Evolutionary conservation across 2,113 vertebrate species (phyloP).

Genomic region (Carlito syrichta): DNA sequence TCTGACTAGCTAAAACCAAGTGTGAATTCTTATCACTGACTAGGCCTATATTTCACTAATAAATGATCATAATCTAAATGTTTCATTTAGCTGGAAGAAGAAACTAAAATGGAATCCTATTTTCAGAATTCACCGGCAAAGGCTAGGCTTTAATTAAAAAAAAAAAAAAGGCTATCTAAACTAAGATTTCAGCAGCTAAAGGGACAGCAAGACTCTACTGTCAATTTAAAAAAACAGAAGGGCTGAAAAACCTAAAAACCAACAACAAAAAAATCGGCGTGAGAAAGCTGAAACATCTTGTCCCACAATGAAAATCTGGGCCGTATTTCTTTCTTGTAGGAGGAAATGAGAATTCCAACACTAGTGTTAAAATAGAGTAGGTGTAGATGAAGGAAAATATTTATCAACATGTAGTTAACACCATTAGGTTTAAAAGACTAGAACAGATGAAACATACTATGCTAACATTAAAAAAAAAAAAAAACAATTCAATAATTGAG

Average conservation of each 20-base stretch:
- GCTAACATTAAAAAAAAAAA: not conserved
- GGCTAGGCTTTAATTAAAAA: not conserved
- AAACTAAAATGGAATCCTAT: slow-evolving; percentile 18
- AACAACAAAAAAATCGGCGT: not conserved
- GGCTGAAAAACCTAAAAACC: not conserved
- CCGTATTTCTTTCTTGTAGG: slow-evolving; percentile 53
- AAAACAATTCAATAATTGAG: not conserved
- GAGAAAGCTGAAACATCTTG: slow-evolving; percentile 64
- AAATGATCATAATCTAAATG: not conserved
- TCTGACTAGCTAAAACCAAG: not conserved
- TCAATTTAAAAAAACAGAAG: not conserved
- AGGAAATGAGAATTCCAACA: slow-evolving; percentile 60
- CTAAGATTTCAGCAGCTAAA: slow-evolving; percentile 3
- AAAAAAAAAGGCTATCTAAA: not conserved
- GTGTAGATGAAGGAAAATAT: slow-evolving; percentile 68
- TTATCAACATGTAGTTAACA: slow-evolving; percentile 70
- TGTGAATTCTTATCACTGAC: not conserved
- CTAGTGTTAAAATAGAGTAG: slow-evolving; percentile 59
- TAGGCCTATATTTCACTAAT: slow-evolving; percentile 8
- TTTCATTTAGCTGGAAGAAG: slow-evolving; percentile 21
- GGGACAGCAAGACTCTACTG: not conserved
- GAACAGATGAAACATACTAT: slow-evolving; percentile 14
- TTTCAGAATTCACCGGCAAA: slow-evolving; percentile 6
- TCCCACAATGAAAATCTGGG: slow-evolving; percentile 65
- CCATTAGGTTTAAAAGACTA: slow-evolving; percentile 36